Evolutionary conservation across 1,140 invertebrate species (phyloP), one percentile per base, ranked within the genome.

Genomic region (Onthophagus taurus): DNA sequence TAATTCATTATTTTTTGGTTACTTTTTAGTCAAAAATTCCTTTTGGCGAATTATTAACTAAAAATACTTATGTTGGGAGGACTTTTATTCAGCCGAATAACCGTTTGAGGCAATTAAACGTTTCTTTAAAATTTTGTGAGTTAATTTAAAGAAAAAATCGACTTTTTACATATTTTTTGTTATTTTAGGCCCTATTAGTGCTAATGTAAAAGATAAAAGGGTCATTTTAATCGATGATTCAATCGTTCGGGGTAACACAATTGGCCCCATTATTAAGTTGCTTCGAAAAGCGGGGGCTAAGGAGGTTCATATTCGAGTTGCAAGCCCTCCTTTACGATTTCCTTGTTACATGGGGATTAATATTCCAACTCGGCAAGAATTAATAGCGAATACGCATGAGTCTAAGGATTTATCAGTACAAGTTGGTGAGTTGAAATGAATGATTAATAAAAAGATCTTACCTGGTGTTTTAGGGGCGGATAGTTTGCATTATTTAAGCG

Each of bases 311-410:
- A 83, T 98, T 19, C 74, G 92, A 54, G 89, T 97, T 48, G 95
- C 95, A 12, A 97, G 92, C 14, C 95, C 95, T 1, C 93, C 95
- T 2, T 70, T 98, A 11, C 83, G 85, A 55, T 85, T 89, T 70
- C 93, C 95, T 0, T 98, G 95, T 63, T 97, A 95, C 68, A 98
- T 98, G 95, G 95, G 95, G 34, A 97, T 98, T 51, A 97, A 97
- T 63, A 98, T 98, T 54, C 94, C 95, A 12, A 97, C 94, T 0
- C 71, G 80, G 44, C 87, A 94, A 60, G 95, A 98, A 68, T 76
- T 98, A 8, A 92, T 98, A 53, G 92, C 92, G 12, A 97, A 96
- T 66, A 82, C 81, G 60, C 64, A 91, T 53, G 78, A 84, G 53
- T 70, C 77, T 31, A 72, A 89, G 61, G 55, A 61, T 42, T 68